Base-by-base conservation (phyloP, 1,140 invertebrate genomes). In the Macrostomum lignano region DNA sequence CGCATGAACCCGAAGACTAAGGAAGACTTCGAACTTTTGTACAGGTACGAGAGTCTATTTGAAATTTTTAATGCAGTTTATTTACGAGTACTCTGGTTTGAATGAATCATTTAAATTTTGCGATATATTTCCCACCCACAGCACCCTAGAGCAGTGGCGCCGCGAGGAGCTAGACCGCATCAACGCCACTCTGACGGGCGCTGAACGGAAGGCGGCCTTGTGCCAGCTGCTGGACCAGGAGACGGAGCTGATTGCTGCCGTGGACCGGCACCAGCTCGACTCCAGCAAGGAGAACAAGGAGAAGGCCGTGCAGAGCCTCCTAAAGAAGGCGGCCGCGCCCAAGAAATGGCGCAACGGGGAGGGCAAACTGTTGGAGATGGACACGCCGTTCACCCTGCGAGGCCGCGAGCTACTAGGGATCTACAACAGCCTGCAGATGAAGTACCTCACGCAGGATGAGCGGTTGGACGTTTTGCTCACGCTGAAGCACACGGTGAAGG, bases 401-500 rank as follows among this genome's bases (percentile, higher is more conserved):
- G 54, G 54, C 15, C 43, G 46, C 33, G 52, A 58, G 41, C 35
- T 60, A 25, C 44, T 44, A 28, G 51, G 58, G 35, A 57, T 60
- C 21, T 57, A 55, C 38, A 54, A 51, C 41, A 55, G 48, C 40
- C 49, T 58, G 37, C 55, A 51, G 38, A 55, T 58, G 51, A 54
- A 51, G 34, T 56, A 51, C 31, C 43, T 58, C 5, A 57, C 54
- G 3, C 52, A 53, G 33, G 55, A 60, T 41, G 57, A 60, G 40
- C 36, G 57, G 17, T 41, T 60, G 13, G 57, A 58, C 45, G 52
- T 57, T 1, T 40, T 60, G 7, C 45, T 60, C 10, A 56, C 55
- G 1, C 40, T 60, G 2, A 60, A 60, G 42, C 52, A 60, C 31
- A 58, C 55, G 17, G 52, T 60, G 6, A 38, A 60, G 54, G 55